Conservation (phyloP, 1,140 invertebrate genomes). For the Penaeus chinensis region DNA sequence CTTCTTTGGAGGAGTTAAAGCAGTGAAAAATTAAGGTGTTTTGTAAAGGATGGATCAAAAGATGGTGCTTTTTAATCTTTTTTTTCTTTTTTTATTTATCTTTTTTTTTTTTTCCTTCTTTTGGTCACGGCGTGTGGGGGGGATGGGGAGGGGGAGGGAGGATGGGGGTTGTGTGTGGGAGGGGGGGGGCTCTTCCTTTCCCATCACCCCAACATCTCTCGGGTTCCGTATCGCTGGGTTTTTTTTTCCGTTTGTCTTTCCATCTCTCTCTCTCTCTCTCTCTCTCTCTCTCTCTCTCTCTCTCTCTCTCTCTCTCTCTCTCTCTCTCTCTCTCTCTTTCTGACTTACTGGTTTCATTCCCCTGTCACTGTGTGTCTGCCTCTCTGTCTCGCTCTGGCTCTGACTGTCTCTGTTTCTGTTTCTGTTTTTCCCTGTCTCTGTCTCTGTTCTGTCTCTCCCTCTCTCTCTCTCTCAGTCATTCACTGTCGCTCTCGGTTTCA, state of each 20-base stretch:
- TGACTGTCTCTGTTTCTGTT: background rate
- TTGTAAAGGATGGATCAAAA: constrained; percentile 17
- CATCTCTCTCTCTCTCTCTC: background rate
- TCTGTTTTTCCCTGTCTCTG: background rate
- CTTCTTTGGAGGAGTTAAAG: constrained; percentile 52
- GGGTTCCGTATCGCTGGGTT: too few relatives aligned
- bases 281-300: constrained; percentile 12
- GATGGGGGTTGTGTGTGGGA: too few relatives aligned
- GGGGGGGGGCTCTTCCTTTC: too few relatives aligned
- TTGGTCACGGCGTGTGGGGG: too few relatives aligned
- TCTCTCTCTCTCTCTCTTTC: constrained; percentile 21
- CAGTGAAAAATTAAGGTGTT: constrained; percentile 38
- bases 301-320: background rate
- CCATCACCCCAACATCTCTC: too few relatives aligned
- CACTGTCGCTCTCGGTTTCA: background rate
- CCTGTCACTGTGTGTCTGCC: background rate
- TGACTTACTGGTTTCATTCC: background rate
- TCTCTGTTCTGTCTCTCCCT: background rate
- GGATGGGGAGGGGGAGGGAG: too few relatives aligned
- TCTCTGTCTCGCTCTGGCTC: background rate
- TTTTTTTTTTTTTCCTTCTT: background rate
- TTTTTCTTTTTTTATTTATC: constrained; percentile 4
- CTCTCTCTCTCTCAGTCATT: background rate
- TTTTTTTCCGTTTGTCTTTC: too few relatives aligned
- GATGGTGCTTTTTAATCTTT: constrained; percentile 14